phyloP scores from a whole-genome alignment of 1,140 invertebrate species.

The Drosophila melanica region DNA sequence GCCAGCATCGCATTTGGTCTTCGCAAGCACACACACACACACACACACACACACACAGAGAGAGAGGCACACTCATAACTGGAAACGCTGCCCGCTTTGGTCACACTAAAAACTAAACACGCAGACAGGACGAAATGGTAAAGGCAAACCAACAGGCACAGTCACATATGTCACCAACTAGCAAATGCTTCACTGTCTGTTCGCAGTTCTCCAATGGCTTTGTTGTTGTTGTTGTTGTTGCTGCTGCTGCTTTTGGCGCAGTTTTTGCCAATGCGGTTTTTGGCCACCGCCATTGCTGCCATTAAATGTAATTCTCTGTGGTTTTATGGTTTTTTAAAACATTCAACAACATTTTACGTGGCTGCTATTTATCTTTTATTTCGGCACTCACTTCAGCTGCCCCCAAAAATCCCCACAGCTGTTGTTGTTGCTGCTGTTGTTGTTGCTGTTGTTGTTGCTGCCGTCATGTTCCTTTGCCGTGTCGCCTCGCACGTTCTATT shows the following conservation, averaged over 20 bases:
- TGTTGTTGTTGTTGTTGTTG: slow-evolving; percentile 13
- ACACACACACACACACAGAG: too few species aligned
- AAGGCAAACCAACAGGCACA: neutral
- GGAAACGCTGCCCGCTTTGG: slow-evolving; percentile 2
- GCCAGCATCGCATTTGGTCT: slow-evolving; percentile 12
- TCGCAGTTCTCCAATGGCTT: slow-evolving; percentile 8
- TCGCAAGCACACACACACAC: slow-evolving; percentile 1
- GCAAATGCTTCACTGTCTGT: slow-evolving; percentile 20
- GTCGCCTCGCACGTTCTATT: slow-evolving; percentile 44
- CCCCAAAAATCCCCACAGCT: slow-evolving; percentile 21
- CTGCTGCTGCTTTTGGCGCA: slow-evolving; percentile 29
- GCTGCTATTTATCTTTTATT: slow-evolving; percentile 82
- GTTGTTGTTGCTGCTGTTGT: neutral
- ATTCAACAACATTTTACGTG: slow-evolving; percentile 82
- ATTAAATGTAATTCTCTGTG: slow-evolving; percentile 82
- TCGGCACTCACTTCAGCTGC: slow-evolving; percentile 31
- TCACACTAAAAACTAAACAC: slow-evolving; percentile 25
- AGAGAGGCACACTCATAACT: neutral
- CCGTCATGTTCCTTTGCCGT: slow-evolving; percentile 52
- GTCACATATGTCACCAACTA: slow-evolving; percentile 41
- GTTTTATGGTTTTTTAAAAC: slow-evolving; percentile 83
- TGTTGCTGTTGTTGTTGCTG: slow-evolving; percentile 3
- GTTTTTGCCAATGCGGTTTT: slow-evolving; percentile 71
- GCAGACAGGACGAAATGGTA: slow-evolving; percentile 25
- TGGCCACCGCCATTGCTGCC: slow-evolving; percentile 57